Percentiles rank a stretch among this genome's conserved stretches.
Conservation (phyloP, 2,888 invertebrate genomes). For the Archaeoteleia sp. region DNA sequence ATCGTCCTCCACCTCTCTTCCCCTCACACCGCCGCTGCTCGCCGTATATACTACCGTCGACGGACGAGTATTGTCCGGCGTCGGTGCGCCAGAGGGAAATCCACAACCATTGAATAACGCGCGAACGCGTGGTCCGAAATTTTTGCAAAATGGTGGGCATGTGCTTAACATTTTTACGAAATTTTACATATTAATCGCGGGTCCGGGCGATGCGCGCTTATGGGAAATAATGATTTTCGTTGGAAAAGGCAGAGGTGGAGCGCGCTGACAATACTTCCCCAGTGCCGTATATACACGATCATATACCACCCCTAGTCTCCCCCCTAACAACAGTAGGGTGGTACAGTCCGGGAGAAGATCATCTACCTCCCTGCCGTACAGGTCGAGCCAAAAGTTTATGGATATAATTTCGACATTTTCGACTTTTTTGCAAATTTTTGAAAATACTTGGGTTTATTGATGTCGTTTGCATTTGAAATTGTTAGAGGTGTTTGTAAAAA, state of each 20-base stretch:
- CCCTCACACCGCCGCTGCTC: constrained; percentile 61
- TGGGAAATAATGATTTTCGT: constrained; percentile 62
- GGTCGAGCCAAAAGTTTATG: constrained; percentile 52
- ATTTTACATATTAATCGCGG: constrained; percentile 61
- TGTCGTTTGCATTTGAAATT: too few species aligned
- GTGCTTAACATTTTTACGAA: constrained; percentile 61
- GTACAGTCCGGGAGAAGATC: constrained; percentile 72
- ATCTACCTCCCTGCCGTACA: constrained; percentile 60
- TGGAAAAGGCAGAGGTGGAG: constrained; percentile 71
- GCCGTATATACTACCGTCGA: constrained; percentile 73
- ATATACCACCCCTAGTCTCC: constrained; percentile 75
- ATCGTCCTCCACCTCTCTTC: constrained; percentile 58
- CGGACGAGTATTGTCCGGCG: constrained; percentile 71
- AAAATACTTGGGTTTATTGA: too few species aligned
- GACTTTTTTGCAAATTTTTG: background rate
- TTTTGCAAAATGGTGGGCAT: constrained; percentile 70
- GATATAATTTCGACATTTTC: background rate
- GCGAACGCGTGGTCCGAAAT: constrained; percentile 56
- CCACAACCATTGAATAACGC: constrained; percentile 53
- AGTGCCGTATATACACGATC: constrained; percentile 73
- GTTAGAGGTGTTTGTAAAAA: too few species aligned
- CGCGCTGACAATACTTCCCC: constrained; percentile 74
- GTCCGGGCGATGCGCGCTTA: constrained; percentile 35
- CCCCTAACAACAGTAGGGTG: constrained; percentile 74
- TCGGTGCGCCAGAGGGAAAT: constrained; percentile 68